Conservation (phyloP, 2,888 invertebrate species). For the Azorinus chamasolen region DNA sequence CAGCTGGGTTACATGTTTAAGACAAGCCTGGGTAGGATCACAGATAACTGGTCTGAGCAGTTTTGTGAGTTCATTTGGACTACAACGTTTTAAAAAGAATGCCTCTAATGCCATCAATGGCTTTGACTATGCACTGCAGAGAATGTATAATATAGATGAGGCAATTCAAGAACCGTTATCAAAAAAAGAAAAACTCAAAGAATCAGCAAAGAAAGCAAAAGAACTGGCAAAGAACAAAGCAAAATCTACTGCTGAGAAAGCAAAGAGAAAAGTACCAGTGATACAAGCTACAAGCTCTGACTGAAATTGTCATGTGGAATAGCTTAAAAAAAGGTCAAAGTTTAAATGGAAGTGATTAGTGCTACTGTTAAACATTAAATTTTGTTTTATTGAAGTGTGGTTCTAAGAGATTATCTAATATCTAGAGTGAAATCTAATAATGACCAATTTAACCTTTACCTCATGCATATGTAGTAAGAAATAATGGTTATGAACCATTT, state of each 20-base stretch:
- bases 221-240: constrained; percentile 91
- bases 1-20: constrained; percentile 92
- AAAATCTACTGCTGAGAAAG: constrained; percentile 84
- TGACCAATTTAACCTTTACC: too few species aligned
- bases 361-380: too few species aligned
- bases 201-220: constrained; percentile 93
- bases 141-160: constrained; percentile 67
- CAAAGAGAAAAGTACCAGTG: background rate
- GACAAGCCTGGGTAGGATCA: constrained; percentile 96
- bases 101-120: constrained; percentile 93
- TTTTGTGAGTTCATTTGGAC: constrained; percentile 95
- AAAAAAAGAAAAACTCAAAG: constrained; percentile 90
- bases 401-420: too few species aligned
- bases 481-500: too few species aligned
- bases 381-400: too few species aligned
- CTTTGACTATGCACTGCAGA: constrained; percentile 92
- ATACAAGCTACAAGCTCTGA: too few species aligned
- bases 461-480: too few species aligned
- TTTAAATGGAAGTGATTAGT: too few species aligned
- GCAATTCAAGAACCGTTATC: constrained; percentile 46
- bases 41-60: constrained; percentile 93
- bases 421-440: too few species aligned
- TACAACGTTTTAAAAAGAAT: constrained; percentile 96
- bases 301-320: too few species aligned
- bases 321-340: too few species aligned